Evolutionary conservation across 2,797 vertebrate species (phyloP).

Genomic region (Gymnopithys bicolor): DNA sequence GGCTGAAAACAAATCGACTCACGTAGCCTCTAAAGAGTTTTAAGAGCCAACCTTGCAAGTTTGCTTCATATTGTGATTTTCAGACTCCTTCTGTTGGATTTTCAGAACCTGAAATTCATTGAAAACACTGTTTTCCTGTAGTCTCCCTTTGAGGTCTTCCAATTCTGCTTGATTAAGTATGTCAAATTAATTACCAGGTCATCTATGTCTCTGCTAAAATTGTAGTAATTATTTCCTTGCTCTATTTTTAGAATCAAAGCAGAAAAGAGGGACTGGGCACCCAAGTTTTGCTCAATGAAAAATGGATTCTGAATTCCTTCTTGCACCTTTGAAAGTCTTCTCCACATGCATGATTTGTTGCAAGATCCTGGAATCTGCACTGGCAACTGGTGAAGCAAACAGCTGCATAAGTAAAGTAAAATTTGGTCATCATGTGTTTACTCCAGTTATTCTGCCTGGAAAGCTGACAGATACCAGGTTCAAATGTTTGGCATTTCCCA

Average conservation of each 20-base stretch:
- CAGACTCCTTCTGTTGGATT: background rate
- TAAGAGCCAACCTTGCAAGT: background rate
- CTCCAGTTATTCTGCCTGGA: background rate
- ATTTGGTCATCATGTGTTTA: background rate
- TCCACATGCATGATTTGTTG: rapidly evolving
- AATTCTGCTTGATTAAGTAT: background rate
- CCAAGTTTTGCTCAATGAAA: background rate
- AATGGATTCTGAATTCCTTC: background rate
- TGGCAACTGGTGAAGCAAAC: background rate
- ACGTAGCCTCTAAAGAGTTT: background rate
- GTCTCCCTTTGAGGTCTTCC: background rate
- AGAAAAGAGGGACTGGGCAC: background rate
- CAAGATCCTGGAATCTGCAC: background rate
- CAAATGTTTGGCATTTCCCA: background rate
- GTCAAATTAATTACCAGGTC: background rate
- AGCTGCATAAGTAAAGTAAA: background rate
- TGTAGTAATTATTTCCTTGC: background rate
- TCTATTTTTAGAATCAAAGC: background rate
- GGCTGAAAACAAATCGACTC: background rate
- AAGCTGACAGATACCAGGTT: background rate
- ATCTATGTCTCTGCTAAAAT: background rate
- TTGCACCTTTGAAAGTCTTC: background rate
- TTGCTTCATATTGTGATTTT: background rate
- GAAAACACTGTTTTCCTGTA: background rate
- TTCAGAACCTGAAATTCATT: background rate